These are phyloP conservation scores for Chrysoperla carnea DNA, from an alignment of 1,140 invertebrate genomes.

Conservation along the genomic window DNA sequence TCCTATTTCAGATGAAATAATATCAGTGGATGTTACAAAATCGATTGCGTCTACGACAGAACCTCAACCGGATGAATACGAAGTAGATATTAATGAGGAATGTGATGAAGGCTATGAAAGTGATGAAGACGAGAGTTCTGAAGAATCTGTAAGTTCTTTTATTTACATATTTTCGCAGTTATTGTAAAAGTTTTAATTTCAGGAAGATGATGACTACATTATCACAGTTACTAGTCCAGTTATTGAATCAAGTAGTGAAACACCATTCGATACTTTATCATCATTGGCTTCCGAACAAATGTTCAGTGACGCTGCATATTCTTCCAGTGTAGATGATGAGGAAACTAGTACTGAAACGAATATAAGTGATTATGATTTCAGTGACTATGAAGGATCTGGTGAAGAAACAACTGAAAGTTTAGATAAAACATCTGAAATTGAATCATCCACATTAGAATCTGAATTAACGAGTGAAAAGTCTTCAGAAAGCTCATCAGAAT, in stretches of 20 bases:
- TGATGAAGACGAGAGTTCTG: constrained; percentile 26
- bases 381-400: constrained; percentile 13
- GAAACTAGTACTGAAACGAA: constrained; percentile 1
- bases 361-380: neutral
- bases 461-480: constrained; percentile 4
- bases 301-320: constrained; percentile 33
- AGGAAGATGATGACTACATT: constrained; percentile 4
- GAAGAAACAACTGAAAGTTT: constrained; percentile 5
- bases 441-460: constrained; percentile 4
- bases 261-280: constrained; percentile 3
- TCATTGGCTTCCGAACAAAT: constrained; percentile 34
- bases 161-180: no score
- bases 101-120: constrained; percentile 28
- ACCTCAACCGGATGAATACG: constrained; percentile 22
- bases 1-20: constrained; percentile 36
- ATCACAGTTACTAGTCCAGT: neutral
- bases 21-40: constrained; percentile 40
- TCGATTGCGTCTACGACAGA: constrained; percentile 14
- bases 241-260: neutral
- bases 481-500: constrained; percentile 3
- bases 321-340: constrained; percentile 14
- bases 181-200: no score
- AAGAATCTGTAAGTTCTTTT: constrained; percentile 1
- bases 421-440: neutral
- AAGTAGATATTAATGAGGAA: constrained; percentile 29